Conservation (phyloP, 2,113 vertebrate species). For the Melanocharis versteri region DNA sequence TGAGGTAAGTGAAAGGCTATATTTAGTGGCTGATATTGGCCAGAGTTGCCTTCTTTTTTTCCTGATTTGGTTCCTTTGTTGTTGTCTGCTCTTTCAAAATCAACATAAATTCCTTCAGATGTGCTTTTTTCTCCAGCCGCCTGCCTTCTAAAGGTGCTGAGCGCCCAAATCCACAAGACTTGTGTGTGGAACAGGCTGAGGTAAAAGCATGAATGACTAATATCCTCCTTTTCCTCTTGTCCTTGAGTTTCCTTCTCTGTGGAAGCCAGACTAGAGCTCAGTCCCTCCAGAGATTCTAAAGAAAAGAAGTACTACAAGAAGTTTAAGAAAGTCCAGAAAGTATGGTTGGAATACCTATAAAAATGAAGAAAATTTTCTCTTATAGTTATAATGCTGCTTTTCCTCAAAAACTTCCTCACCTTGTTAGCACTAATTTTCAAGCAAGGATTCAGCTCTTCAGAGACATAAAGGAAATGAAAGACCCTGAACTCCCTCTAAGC, state of each 20-base stretch:
- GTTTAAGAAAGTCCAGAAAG: background rate
- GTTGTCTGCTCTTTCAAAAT: constrained; percentile 61
- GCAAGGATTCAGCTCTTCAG: background rate
- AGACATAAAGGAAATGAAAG: background rate
- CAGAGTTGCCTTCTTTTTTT: constrained; percentile 32
- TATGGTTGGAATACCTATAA: background rate
- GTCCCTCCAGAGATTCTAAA: background rate
- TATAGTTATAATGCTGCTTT: background rate
- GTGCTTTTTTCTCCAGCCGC: constrained; percentile 34
- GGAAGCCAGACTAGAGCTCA: background rate
- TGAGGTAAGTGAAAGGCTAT: constrained; percentile 70
- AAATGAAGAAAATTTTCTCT: background rate
- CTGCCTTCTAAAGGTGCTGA: constrained; percentile 8
- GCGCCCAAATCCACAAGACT: background rate
- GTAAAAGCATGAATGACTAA: constrained; percentile 30
- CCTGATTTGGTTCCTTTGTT: constrained; percentile 64
- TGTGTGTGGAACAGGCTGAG: background rate
- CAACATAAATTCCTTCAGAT: constrained; percentile 53
- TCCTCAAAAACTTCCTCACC: background rate
- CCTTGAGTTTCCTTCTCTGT: background rate
- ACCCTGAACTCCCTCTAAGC: background rate
- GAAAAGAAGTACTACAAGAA: background rate
- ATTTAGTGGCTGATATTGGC: constrained; percentile 69
- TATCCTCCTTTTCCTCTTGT: background rate
- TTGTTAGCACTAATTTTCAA: background rate